Base-by-base conservation (phyloP, 2,113 vertebrate species). In the Embiotoca jacksoni region DNA sequence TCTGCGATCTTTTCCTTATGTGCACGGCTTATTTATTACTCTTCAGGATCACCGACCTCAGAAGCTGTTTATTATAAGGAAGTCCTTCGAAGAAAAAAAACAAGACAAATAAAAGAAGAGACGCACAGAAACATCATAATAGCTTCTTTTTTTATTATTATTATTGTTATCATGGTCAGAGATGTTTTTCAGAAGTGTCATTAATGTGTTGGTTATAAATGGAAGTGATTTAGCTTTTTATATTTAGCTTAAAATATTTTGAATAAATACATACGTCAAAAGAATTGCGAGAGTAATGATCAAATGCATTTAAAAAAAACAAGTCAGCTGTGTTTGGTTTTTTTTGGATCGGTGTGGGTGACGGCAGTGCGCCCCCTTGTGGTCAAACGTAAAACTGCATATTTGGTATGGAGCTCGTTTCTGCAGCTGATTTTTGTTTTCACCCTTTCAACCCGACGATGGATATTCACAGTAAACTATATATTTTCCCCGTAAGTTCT, bases 321-420 rank as follows among this genome's bases (percentile, higher is more conserved):
- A 68, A n/a, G 30, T 14, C 49, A 15, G 2, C 6, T n/a, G 23
- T 77, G 14, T 8, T 71, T 73, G 66, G 14, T 36, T 23, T 23
- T 23, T 23, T 23, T 23, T 23, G 23, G 23, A 23, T 23, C 36
- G 3, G 14, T 31, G 35, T 13, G 37, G 9, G 71, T 81, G 78
- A 50, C 32, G 0, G 6, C 3, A 55, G 59, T 13, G n/a, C 15
- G 84, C 86, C 91, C 81, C 84, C 91, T 88, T 72, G 63, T 86
- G 90, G 46, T 63, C 16, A 83, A 35, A 76, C 16, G 33, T 72
- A 60, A 76, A 58, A 74, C n/a, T 70, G 60, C 23, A 69, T 11
- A 0, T 90, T 91, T 91, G 88, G 88, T 85, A 59, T 83, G 16
- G 7, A 63, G 66, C 80, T 70, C 54, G 76, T 63, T 56, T 71